Evolutionary conservation across 2,113 vertebrate species (phyloP).

Genomic region (Cyprinus carpio): DNA sequence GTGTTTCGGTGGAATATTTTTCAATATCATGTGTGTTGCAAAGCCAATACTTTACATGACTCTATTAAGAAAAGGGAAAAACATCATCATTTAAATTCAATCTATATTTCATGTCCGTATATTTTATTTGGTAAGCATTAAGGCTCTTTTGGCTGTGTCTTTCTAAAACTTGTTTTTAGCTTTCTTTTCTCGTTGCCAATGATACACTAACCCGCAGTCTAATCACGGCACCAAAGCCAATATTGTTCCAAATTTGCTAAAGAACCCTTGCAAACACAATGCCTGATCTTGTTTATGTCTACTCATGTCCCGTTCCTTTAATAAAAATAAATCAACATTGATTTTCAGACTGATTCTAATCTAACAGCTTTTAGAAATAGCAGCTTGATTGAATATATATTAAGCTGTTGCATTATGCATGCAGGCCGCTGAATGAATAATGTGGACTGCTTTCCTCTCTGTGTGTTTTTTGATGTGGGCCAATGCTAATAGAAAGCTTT

Average conservation of each 20-base stretch:
- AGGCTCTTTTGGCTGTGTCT: slow-evolving; percentile 34
- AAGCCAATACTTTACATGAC: neutral
- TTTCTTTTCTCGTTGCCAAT: slow-evolving; percentile 63
- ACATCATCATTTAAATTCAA: neutral
- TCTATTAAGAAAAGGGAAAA: neutral
- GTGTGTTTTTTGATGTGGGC: slow-evolving; percentile 66
- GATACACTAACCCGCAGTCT: slow-evolving; percentile 70
- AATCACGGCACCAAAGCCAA: slow-evolving; percentile 66
- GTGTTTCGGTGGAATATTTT: neutral
- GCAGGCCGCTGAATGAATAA: slow-evolving; percentile 66
- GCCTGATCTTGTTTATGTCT: slow-evolving; percentile 63
- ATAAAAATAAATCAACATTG: slow-evolving; percentile 34
- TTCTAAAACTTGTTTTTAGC: slow-evolving; percentile 51
- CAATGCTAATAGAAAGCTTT: slow-evolving; percentile 71
- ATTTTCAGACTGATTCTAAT: slow-evolving; percentile 62
- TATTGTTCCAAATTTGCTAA: slow-evolving; percentile 66
- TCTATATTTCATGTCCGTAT: neutral
- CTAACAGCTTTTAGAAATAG: slow-evolving; percentile 61
- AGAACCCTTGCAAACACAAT: slow-evolving; percentile 69
- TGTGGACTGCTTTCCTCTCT: slow-evolving; percentile 65
- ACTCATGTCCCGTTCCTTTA: neutral
- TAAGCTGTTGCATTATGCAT: slow-evolving; percentile 66
- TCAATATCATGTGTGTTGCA: neutral
- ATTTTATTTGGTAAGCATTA: neutral
- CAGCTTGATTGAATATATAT: slow-evolving; percentile 62